These are phyloP conservation scores for Synchiropus splendidus DNA, from an alignment of 2,113 vertebrate species.

Conservation along the genomic window DNA sequence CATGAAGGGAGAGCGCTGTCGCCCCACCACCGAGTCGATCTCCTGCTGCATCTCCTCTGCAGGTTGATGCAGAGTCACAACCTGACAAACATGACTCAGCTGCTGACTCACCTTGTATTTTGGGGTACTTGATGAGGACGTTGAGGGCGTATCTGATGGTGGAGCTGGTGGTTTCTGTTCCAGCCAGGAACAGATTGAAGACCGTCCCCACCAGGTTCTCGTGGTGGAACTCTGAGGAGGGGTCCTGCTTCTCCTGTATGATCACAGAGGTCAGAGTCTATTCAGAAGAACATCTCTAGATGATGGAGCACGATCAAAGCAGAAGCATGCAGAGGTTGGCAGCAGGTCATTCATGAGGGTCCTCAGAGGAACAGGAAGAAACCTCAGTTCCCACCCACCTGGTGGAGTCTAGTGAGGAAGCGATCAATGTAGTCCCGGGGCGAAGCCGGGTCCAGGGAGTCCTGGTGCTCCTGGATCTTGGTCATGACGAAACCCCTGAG, in stretches of 20 bases:
- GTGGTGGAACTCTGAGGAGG: constrained; percentile 54
- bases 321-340: too few species aligned
- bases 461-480: constrained; percentile 52
- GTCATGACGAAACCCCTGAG: constrained; percentile 34
- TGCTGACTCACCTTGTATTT: constrained; percentile 51
- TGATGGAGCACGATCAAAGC: too few species aligned
- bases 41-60: constrained; percentile 70
- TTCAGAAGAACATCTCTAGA: too few species aligned
- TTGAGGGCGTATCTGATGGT: constrained; percentile 56
- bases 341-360: too few species aligned
- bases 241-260: constrained; percentile 47
- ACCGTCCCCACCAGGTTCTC: constrained; percentile 55
- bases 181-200: constrained; percentile 58
- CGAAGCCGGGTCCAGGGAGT: constrained; percentile 44
- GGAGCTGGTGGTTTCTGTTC: constrained; percentile 65
- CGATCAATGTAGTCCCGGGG: constrained; percentile 68
- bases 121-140: constrained; percentile 60
- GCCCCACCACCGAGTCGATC: constrained; percentile 66
- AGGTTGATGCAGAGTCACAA: background rate
- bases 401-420: constrained; percentile 59
- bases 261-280: background rate
- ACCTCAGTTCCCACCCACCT: constrained; percentile 43
- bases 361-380: background rate
- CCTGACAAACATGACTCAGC: too few species aligned
- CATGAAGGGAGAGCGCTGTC: constrained; percentile 56